Evolutionary conservation across 2,888 invertebrate genomes (phyloP).

Genomic region (Entomobrya proxima): DNA sequence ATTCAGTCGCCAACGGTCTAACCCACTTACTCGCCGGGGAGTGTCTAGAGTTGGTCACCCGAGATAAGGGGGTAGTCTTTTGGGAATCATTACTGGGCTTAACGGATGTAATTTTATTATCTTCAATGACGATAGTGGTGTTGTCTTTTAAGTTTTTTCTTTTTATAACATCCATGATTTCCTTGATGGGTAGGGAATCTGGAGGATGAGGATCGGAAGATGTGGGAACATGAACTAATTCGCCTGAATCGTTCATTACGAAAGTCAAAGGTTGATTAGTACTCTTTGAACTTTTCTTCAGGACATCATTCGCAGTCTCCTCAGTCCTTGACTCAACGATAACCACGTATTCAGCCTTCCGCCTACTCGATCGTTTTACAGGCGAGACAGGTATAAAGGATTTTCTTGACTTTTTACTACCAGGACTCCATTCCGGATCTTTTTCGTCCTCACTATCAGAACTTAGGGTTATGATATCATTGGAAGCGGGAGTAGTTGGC

Average conservation of each 20-base stretch:
- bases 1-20: neutral
- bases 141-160: conserved; percentile 51
- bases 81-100: neutral
- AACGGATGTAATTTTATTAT: conserved; percentile 44
- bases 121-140: conserved; percentile 59
- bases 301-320: neutral
- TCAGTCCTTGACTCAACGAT: conserved; percentile 54
- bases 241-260: conserved; percentile 52
- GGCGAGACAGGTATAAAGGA: neutral
- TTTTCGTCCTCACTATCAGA: conserved; percentile 61
- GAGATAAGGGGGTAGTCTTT: neutral
- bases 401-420: conserved; percentile 20
- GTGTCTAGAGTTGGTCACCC: neutral
- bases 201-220: conserved; percentile 34
- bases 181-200: conserved; percentile 51
- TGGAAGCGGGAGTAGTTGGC: neutral
- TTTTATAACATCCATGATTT: conserved; percentile 60
- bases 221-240: conserved; percentile 52
- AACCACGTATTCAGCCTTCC: conserved; percentile 54
- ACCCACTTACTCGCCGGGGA: neutral
- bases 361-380: conserved; percentile 25
- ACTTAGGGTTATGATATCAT: conserved; percentile 60
- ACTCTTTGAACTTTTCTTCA: conserved; percentile 34
- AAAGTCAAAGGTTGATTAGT: conserved; percentile 53
- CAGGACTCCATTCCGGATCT: conserved; percentile 7